Conservation (phyloP, 1,140 invertebrate species). For the Brachionus rotundiformis region DNA sequence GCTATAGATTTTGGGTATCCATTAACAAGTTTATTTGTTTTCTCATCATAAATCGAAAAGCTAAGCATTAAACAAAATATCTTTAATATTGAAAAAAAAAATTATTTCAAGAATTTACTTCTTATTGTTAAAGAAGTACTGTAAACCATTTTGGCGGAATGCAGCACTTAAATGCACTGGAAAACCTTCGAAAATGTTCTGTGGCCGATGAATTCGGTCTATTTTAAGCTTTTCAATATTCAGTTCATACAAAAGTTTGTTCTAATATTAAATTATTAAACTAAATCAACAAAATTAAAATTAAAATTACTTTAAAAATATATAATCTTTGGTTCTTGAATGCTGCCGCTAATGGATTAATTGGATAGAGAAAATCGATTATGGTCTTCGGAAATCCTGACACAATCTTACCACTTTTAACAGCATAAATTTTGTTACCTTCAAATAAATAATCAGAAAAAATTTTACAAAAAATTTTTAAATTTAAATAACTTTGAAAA, state of each 20-base stretch:
- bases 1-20: not conserved
- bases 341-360: not conserved
- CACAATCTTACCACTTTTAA: not conserved
- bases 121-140: not conserved
- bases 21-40: not conserved
- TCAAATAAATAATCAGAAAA: not conserved
- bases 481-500: not conserved
- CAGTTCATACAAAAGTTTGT: not conserved
- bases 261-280: not conserved
- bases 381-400: not conserved
- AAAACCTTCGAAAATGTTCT: not conserved
- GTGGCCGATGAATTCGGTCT: not conserved
- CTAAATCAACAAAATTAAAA: not conserved
- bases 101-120: too few relatives aligned
- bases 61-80: not conserved
- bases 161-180: not conserved
- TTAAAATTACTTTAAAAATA: not conserved
- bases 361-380: not conserved
- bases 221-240: not conserved
- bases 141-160: not conserved
- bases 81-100: too few relatives aligned
- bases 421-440: not conserved
- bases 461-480: not conserved
- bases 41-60: not conserved
- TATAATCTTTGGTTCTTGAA: not conserved